phyloP scores from a whole-genome alignment of 2,113 vertebrate species.

The Hemicordylus capensis region DNA sequence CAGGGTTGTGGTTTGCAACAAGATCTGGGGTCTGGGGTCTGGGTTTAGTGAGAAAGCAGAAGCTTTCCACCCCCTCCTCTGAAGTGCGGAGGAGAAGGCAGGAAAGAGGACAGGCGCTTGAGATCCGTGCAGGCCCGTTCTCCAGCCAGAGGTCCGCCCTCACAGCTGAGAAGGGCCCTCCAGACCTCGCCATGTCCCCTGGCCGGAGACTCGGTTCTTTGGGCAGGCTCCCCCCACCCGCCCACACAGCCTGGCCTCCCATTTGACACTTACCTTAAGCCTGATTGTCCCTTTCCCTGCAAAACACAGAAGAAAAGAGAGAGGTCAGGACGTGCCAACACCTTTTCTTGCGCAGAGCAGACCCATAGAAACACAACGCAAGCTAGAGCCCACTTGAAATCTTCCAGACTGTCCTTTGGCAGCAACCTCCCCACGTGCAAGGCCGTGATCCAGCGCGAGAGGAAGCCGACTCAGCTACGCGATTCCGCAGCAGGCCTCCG shows the following conservation, averaged over 20 bases:
- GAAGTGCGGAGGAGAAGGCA: no score
- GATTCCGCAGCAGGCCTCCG: neutral
- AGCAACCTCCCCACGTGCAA: neutral
- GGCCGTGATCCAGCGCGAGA: neutral
- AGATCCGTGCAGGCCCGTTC: no score
- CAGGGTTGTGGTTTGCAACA: no score
- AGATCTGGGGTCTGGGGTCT: no score
- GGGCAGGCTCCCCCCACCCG: neutral
- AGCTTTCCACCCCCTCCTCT: no score
- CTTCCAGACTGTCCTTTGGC: neutral
- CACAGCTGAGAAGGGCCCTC: no score
- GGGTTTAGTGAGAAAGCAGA: no score
- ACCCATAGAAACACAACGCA: neutral
- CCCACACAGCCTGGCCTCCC: neutral
- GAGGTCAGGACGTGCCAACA: neutral
- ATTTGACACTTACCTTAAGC: constrained; percentile 84
- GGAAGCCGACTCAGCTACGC: neutral
- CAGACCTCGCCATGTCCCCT: neutral
- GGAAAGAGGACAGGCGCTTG: no score
- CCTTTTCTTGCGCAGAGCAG: neutral
- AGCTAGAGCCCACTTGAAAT: neutral
- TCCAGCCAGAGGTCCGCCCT: no score
- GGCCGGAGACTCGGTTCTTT: no score
- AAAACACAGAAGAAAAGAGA: constrained; percentile 55
- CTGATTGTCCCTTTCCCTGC: constrained; percentile 91